Evolutionary conservation across 2,113 vertebrate genomes (phyloP).

Genomic region (Marmota monax): DNA sequence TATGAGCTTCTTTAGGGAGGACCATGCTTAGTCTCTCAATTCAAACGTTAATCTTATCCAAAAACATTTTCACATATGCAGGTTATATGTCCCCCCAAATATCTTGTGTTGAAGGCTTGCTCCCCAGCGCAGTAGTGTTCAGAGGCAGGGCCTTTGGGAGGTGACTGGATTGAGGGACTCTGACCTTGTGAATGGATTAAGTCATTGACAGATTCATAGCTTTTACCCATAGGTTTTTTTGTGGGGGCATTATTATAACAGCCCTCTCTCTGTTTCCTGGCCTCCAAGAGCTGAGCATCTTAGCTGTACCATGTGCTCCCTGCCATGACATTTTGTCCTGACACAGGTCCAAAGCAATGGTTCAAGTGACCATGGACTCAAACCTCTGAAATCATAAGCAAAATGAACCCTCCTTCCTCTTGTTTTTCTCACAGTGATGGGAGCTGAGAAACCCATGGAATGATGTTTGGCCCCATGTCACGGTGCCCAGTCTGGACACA

Average conservation of each 20-base stretch:
- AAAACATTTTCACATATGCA: too few species aligned
- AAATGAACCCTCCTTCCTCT: too few species aligned
- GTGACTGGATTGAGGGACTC: too few species aligned
- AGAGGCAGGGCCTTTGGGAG: too few species aligned
- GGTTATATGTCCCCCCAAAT: not conserved
- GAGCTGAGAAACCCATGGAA: not conserved
- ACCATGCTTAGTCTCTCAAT: not conserved
- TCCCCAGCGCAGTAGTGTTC: too few species aligned
- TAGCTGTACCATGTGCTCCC: not conserved
- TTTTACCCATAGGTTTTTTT: not conserved
- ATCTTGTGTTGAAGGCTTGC: too few species aligned
- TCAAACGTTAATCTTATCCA: not conserved
- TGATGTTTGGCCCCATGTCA: too few species aligned
- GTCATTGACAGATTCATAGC: not conserved
- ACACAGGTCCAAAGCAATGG: not conserved
- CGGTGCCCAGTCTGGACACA: not conserved
- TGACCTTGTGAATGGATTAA: not conserved
- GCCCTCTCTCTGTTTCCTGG: not conserved
- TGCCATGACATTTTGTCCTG: not conserved
- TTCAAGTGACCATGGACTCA: not conserved
- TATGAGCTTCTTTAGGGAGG: too few species aligned
- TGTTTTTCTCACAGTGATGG: too few species aligned
- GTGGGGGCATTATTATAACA: not conserved
- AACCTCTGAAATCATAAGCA: too few species aligned
- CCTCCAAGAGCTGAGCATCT: not conserved